A percentile compares a stretch with the other conserved stretches of the same genome.
phyloP scores from a whole-genome alignment of 2,888 invertebrate species.

The Drosophila fulvimacula region DNA sequence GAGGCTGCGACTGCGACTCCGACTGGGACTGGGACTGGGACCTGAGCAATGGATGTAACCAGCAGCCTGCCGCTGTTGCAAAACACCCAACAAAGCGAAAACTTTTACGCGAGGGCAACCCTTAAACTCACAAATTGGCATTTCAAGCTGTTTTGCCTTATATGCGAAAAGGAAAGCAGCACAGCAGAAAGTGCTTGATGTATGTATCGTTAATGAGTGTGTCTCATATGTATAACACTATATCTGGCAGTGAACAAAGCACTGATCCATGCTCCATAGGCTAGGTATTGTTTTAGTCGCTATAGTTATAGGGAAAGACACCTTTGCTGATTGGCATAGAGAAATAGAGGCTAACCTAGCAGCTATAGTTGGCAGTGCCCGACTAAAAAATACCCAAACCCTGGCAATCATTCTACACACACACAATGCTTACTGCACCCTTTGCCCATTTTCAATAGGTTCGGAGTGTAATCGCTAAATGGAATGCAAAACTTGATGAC shows the following conservation, averaged over 20 bases:
- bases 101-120: constrained; percentile 26
- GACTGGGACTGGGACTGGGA: constrained; percentile 29
- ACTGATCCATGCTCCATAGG: background rate
- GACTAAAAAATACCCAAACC: too few species aligned
- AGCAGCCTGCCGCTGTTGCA: constrained; percentile 19
- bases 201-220: constrained; percentile 1
- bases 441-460: background rate
- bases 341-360: too few species aligned
- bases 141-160: constrained; percentile 6
- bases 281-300: too few species aligned
- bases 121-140: constrained; percentile 14
- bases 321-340: too few species aligned
- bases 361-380: too few species aligned
- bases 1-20: constrained; percentile 21
- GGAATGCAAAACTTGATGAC: background rate
- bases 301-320: too few species aligned
- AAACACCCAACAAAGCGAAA: constrained; percentile 19
- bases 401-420: too few species aligned
- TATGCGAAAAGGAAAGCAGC: constrained; percentile 11
- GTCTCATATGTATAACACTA: background rate
- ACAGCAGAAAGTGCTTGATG: constrained; percentile 2
- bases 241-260: background rate
- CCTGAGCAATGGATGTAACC: constrained; percentile 37
- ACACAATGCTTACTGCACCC: too few species aligned
- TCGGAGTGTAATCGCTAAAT: too few species aligned